Base-by-base conservation (phyloP, 2,113 vertebrate genomes). In the Aythya baeri region DNA sequence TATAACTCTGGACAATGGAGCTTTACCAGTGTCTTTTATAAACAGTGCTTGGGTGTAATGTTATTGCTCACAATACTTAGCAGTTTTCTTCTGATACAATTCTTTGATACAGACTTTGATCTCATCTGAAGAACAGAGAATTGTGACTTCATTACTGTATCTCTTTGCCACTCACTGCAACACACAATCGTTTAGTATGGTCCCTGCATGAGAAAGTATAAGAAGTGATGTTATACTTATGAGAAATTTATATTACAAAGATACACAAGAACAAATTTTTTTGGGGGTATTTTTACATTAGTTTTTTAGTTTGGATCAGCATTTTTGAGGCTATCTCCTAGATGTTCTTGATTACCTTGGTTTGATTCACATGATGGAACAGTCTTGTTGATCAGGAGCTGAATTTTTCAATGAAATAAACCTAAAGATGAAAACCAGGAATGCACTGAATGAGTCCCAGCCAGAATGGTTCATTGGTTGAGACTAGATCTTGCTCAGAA, bases 371-470 rank as follows among this genome's bases (percentile, higher is more conserved):
- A 14, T 17, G 17, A 55, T 27, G 3, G 38, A 88, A 70, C 10
- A 41, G 25, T 29, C 6, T 46, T 74, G 21, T 52, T 44, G 55
- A 70, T 12, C 4, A 73, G 23, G 59, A 70, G 25, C 4, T 29
- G 3, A 32, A 21, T 57, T 90, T 78, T 77, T 65, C 13, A 38
- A 21, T 36, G 3, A 36, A 75, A 75, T 34, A 73, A n/a, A 6
- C 1, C 1, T 50, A 41, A 70, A 49, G 70, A 41, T 31, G 1
- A 2, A 3, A 52, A 5, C 5, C 13, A 57, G 17, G 8, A 71
- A 36, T 20, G 15, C 26, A 59, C 5, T n/a, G 66, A 85, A 57
- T 25, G 1, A n/a, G 17, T 86, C 79, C 3, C 36, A 58, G 83
- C 15, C 22, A 36, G 20, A 41, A 46, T 23, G 5, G 12, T 34